Conservation (phyloP, 2,113 vertebrate species). For the Zonotrichia leucophrys region DNA sequence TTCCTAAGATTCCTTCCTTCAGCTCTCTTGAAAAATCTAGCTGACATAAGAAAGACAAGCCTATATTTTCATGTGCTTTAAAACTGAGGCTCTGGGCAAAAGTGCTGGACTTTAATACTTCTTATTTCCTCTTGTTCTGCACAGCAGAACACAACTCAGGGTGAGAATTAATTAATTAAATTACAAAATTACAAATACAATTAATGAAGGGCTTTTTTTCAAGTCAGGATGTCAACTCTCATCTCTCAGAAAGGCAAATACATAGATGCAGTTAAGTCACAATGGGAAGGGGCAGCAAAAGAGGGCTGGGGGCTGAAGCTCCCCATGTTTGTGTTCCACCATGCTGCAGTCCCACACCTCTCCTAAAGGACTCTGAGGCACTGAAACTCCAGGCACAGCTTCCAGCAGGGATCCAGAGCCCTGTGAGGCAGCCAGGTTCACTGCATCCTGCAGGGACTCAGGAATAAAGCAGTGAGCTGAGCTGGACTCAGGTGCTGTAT, state of each 20-base stretch:
- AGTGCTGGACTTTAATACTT: not conserved
- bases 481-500: not conserved
- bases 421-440: not conserved
- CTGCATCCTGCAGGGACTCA: not conserved
- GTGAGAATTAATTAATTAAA: not conserved
- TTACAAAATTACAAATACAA: too few species aligned
- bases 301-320: not conserved
- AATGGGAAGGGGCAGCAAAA: not conserved
- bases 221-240: not conserved
- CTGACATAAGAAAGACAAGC: not conserved
- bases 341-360: not conserved
- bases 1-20: not conserved
- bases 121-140: not conserved
- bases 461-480: not conserved
- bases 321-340: not conserved
- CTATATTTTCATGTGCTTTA: not conserved
- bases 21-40: not conserved
- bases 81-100: not conserved
- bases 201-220: not conserved
- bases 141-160: not conserved
- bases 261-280: not conserved
- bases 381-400: not conserved
- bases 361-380: not conserved
- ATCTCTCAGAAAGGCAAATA: not conserved
- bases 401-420: not conserved